A percentile compares a stretch with the other conserved stretches of the same genome.
Evolutionary conservation across 2,888 invertebrate genomes (phyloP).

Genomic region (Ichneumon xanthorius): DNA sequence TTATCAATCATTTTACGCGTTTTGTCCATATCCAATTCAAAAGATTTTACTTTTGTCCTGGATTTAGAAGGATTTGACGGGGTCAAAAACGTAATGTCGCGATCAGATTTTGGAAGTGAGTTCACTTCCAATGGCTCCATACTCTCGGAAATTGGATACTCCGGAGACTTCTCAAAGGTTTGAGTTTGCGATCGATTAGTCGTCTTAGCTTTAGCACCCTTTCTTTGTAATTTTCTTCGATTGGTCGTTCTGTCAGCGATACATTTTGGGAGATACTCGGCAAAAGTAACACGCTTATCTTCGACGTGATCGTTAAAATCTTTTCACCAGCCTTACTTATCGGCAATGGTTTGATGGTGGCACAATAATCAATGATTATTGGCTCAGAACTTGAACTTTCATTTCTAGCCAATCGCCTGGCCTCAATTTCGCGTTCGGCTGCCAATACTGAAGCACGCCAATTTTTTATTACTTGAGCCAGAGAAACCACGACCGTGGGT

Average conservation of each 20-base stretch:
- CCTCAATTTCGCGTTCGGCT: background rate
- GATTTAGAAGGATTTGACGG: background rate
- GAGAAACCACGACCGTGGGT: background rate
- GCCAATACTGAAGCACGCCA: background rate
- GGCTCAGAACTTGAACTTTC: conserved; percentile 8
- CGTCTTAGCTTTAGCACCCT: background rate
- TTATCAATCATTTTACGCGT: background rate
- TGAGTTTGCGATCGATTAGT: too few species aligned
- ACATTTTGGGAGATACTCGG: background rate
- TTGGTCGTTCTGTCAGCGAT: background rate
- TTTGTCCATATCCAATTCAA: too few species aligned
- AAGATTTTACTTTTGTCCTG: too few species aligned
- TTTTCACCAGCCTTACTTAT: background rate
- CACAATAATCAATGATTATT: conserved; percentile 1
- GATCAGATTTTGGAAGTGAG: background rate
- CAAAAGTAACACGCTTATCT: conserved; percentile 1
- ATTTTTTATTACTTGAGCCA: conserved; percentile 6
- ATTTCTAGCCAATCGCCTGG: background rate
- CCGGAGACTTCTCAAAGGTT: too few species aligned
- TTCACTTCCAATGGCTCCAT: background rate
- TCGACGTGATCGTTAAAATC: background rate
- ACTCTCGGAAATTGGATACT: background rate
- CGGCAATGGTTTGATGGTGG: background rate
- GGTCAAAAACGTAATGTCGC: background rate
- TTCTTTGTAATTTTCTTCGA: background rate